Conservation (phyloP, 2,888 invertebrate genomes). For the Heliconius erato region DNA sequence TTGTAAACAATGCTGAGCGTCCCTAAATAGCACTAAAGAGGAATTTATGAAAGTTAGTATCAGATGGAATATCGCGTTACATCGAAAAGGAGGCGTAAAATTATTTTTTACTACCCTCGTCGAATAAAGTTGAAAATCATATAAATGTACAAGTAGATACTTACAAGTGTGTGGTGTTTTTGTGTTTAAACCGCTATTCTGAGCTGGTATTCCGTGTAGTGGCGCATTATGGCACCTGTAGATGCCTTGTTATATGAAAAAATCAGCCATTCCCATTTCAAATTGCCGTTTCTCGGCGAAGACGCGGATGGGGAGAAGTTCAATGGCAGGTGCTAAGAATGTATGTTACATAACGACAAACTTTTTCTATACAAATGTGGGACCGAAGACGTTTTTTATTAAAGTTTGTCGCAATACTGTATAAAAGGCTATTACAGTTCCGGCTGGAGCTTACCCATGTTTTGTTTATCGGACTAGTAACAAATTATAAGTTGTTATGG, state of each 20-base stretch:
- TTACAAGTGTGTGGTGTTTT: constrained; percentile 37
- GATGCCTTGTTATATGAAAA: constrained; percentile 66
- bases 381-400: constrained; percentile 16
- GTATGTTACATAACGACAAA: constrained; percentile 46
- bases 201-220: constrained; percentile 61
- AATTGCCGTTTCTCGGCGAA: constrained; percentile 61
- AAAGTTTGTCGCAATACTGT: constrained; percentile 29
- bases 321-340: constrained; percentile 55
- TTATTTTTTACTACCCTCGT: constrained; percentile 32
- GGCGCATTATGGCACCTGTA: constrained; percentile 61
- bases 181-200: constrained; percentile 65
- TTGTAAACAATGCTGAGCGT: constrained; percentile 33
- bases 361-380: constrained; percentile 36
- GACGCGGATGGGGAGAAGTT: constrained; percentile 60
- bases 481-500: background rate
- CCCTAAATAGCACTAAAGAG: constrained; percentile 33
- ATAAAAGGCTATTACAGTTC: constrained; percentile 24
- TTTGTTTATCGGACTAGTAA: background rate
- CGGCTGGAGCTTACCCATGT: background rate
- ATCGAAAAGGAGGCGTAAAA: constrained; percentile 30
- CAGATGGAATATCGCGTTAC: constrained; percentile 29
- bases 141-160: constrained; percentile 28
- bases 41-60: constrained; percentile 28
- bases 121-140: constrained; percentile 32
- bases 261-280: constrained; percentile 68